A percentile compares a stretch with the other conserved stretches of the same genome.
These are phyloP conservation scores for Sminthopsis crassicaudata DNA, from an alignment of 2,113 vertebrate genomes.

Conservation along the genomic window DNA sequence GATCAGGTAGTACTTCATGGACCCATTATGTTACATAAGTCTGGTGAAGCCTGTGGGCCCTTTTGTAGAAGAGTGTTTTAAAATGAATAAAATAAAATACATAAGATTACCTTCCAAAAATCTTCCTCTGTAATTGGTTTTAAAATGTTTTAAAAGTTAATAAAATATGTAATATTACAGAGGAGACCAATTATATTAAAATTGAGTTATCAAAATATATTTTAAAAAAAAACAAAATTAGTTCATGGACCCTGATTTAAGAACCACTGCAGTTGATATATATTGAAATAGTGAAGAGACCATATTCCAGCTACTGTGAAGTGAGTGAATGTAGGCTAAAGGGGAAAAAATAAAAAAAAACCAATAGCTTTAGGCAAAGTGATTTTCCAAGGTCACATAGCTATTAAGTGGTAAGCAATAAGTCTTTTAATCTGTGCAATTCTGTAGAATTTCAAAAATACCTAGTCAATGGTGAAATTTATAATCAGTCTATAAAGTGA, in stretches of 20 bases:
- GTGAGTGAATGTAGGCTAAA: background rate
- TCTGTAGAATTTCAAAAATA: background rate
- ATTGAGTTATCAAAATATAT: background rate
- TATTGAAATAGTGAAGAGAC: background rate
- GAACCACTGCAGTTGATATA: background rate
- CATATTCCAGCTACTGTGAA: background rate
- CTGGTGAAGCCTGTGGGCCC: background rate
- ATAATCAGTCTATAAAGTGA: background rate
- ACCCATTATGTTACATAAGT: background rate
- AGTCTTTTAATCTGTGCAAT: background rate
- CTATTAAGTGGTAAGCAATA: background rate
- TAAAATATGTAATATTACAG: background rate
- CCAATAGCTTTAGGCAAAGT: background rate
- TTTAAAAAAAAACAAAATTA: background rate
- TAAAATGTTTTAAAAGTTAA: background rate
- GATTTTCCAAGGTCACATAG: background rate
- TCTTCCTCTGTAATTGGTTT: background rate
- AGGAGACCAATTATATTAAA: background rate
- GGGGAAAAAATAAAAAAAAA: background rate
- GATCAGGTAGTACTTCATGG: background rate
- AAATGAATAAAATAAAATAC: background rate
- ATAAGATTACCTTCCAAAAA: background rate
- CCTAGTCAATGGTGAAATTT: background rate
- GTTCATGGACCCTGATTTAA: background rate
- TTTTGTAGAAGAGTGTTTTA: background rate